Conservation (phyloP, 2,113 vertebrate genomes). For the Caranx melampygus region DNA sequence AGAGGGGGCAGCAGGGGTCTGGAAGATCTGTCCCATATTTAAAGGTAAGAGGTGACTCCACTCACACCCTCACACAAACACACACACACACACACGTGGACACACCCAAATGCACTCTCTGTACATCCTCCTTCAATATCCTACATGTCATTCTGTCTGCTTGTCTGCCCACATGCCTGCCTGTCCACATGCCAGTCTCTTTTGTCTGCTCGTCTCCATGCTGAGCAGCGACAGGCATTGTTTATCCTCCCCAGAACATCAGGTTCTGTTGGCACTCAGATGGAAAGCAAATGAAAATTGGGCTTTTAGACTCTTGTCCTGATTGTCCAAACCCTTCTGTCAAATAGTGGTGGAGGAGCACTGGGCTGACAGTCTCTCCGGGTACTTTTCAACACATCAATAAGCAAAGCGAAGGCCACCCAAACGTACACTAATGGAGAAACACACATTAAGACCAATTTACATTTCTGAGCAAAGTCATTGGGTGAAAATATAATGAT, state of each 20-base stretch:
- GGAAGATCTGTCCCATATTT: slow-evolving; percentile 94
- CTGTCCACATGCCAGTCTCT: slow-evolving; percentile 69
- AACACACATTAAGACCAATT: slow-evolving; percentile 20
- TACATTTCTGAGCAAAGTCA: slow-evolving; percentile 26
- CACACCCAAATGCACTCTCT: neutral
- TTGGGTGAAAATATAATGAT: slow-evolving; percentile 35
- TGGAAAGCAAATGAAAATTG: slow-evolving; percentile 82
- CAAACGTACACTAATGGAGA: slow-evolving; percentile 45
- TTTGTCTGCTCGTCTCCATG: slow-evolving; percentile 68
- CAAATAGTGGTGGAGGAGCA: slow-evolving; percentile 36
- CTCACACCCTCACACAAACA: neutral
- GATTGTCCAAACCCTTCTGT: slow-evolving; percentile 62
- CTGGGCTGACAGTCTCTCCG: slow-evolving; percentile 42
- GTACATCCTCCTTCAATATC: slow-evolving; percentile 31
- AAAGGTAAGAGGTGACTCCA: slow-evolving; percentile 83
- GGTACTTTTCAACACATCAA: slow-evolving; percentile 66
- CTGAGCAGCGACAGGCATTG: slow-evolving; percentile 74
- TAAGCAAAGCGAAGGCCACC: slow-evolving; percentile 54
- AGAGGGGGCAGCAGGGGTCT: slow-evolving; percentile 90
- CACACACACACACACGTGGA: neutral
- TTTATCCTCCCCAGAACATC: slow-evolving; percentile 73
- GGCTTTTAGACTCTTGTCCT: slow-evolving; percentile 79
- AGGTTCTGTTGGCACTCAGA: slow-evolving; percentile 72
- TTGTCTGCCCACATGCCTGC: slow-evolving; percentile 70
- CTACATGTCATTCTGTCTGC: slow-evolving; percentile 49